Conservation (phyloP, 2,888 invertebrate genomes). For the Platycheirus rosarum region DNA sequence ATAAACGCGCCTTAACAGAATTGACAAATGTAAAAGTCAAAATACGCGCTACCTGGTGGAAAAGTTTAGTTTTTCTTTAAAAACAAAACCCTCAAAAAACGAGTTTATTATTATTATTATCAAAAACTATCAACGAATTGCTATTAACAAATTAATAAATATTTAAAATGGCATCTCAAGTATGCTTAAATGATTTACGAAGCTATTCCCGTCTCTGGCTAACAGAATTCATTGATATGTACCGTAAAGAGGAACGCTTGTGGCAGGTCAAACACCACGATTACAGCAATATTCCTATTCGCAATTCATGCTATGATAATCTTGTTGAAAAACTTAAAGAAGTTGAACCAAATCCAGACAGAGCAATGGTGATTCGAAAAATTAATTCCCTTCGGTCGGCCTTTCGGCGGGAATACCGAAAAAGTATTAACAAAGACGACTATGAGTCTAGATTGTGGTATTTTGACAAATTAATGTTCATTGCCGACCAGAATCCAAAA, state of each 20-base stretch:
- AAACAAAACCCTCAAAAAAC: too few relatives aligned
- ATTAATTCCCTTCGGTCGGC: constrained; percentile 82
- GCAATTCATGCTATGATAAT: constrained; percentile 81
- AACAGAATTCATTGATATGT: constrained; percentile 81
- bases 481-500: constrained; percentile 81
- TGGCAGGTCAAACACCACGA: constrained; percentile 82
- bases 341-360: constrained; percentile 81
- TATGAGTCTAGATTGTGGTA: constrained; percentile 82
- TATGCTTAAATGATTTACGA: constrained; percentile 79
- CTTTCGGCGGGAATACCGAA: constrained; percentile 81
- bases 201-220: constrained; percentile 82
- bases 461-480: constrained; percentile 80
- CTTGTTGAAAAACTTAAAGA: constrained; percentile 81
- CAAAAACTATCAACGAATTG: too few relatives aligned
- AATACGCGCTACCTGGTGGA: too few relatives aligned
- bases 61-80: too few relatives aligned
- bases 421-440: constrained; percentile 78
- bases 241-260: constrained; percentile 80
- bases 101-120: too few relatives aligned
- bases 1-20: too few relatives aligned
- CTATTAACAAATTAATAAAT: too few relatives aligned
- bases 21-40: too few relatives aligned
- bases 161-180: constrained; percentile 76
- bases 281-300: constrained; percentile 80
- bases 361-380: constrained; percentile 81